These are phyloP conservation scores for Rhinatrema bivittatum DNA, from an alignment of 2,797 vertebrate species.

Conservation along the genomic window DNA sequence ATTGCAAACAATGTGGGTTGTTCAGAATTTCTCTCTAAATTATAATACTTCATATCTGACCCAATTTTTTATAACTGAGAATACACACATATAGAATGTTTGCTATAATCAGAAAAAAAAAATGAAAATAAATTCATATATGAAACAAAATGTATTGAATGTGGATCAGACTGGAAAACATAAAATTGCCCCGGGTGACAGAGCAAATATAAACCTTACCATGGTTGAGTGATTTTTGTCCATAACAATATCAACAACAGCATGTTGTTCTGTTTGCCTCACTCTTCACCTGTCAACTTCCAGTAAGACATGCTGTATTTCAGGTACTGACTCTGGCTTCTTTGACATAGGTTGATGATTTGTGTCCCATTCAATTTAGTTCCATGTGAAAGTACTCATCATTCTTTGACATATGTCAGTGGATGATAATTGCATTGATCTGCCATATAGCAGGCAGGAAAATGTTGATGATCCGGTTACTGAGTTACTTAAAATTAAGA, in stretches of 20 bases:
- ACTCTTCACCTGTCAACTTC: conserved; percentile 10
- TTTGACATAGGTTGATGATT: conserved; percentile 42
- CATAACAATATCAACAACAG: conserved; percentile 3
- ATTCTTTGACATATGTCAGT: conserved; percentile 25
- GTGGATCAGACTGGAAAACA: no score
- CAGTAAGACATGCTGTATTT: conserved; percentile 14
- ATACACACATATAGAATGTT: no score
- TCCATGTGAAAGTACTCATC: conserved; percentile 25
- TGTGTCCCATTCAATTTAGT: conserved; percentile 40
- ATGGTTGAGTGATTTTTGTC: conserved; percentile 6
- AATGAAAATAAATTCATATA: no score
- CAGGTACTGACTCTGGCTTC: conserved; percentile 27
- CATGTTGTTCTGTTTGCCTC: background rate
- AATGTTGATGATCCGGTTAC: conserved; percentile 19
- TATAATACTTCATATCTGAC: no score
- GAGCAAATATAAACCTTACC: conserved; percentile 5
- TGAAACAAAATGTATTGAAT: no score
- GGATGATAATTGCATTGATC: conserved; percentile 47
- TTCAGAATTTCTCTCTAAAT: no score
- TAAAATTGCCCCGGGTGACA: conserved; percentile 2
- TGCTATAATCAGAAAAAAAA: no score
- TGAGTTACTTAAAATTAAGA: no score
- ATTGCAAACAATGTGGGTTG: no score
- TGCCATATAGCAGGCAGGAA: conserved; percentile 16
- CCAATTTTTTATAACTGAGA: no score